A percentile compares a stretch with the other conserved stretches of the same genome.
Conservation (phyloP, 2,797 vertebrate species). For the Macropodus opercularis region DNA sequence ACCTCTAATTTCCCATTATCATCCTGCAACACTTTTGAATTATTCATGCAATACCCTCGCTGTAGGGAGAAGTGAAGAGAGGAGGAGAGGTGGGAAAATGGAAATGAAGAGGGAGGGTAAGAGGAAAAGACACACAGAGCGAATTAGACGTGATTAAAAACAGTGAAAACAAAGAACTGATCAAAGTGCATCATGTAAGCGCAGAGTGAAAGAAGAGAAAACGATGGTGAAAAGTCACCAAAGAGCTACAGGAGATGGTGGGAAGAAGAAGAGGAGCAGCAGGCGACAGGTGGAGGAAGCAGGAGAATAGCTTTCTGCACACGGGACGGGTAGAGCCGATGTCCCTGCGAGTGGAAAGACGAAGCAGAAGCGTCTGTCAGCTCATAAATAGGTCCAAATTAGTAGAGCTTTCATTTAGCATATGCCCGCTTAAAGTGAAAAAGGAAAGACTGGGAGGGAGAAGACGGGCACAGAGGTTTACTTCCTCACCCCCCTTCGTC, state of each 20-base stretch:
- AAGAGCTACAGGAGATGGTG: constrained; percentile 14
- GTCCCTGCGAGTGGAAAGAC: constrained; percentile 45
- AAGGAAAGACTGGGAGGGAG: constrained; percentile 41
- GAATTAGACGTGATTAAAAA: constrained; percentile 40
- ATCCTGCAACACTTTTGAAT: constrained; percentile 65
- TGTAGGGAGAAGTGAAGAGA: constrained; percentile 47
- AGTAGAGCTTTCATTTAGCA: constrained; percentile 76
- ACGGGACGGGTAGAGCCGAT: constrained; percentile 55
- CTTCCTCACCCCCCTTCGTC: constrained; percentile 22
- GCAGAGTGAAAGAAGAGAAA: neutral
- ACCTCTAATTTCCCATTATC: constrained; percentile 77
- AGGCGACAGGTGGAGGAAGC: constrained; percentile 7
- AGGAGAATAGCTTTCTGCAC: constrained; percentile 7
- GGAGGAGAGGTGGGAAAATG: constrained; percentile 38
- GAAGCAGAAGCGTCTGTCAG: constrained; percentile 51
- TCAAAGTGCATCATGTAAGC: constrained; percentile 8
- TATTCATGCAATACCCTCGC: constrained; percentile 64
- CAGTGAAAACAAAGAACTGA: constrained; percentile 33
- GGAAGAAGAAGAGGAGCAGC: constrained; percentile 2
- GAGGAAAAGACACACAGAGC: constrained; percentile 7
- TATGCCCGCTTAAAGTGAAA: constrained; percentile 61
- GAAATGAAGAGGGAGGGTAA: constrained; percentile 45
- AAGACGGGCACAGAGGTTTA: constrained; percentile 59
- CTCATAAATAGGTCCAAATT: constrained; percentile 77
- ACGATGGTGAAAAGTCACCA: neutral